Base-by-base conservation (phyloP, 2,113 vertebrate species). In the Callopanchax toddi region DNA sequence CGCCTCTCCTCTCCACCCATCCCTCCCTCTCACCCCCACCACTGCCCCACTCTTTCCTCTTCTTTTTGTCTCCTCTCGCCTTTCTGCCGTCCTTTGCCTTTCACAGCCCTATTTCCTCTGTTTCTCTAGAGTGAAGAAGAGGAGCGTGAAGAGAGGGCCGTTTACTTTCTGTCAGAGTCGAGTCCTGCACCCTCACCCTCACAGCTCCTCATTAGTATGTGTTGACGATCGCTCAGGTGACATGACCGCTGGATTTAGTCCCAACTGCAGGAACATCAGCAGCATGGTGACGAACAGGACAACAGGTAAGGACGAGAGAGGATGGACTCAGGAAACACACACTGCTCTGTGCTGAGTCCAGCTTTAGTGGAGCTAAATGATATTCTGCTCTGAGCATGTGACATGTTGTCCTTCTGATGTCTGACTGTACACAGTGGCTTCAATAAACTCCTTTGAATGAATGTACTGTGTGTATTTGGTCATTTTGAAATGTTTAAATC, bases 221-320 rank as follows among this genome's bases (percentile, higher is more conserved):
- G 16, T 71, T 2, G 26, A 62, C 61, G 45, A 85, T 76, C 68
- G 71, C 78, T 77, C 81, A 80, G 88, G 78, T 83, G 84, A 84
- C 76, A 73, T 12, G 63, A 79, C 70, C 21, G 29, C 81, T 78
- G 76, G 81, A 76, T 73, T 51, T 3, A 11, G 68, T 74, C 73
- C 56, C 23, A 42, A 67, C 74, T 43, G 78, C 74, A 56, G 65
- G 70, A 82, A 65, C 72, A 69, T 71, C 70, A 49, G 74, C 76
- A 26, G 67, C 21, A 12, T 3, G 64, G 73, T 8, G 20, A 57
- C 23, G 74, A 69, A 46, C 15, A 5, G 83, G 64, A 77, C 45
- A 76, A 82, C 84, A 85, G 85, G 88, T 89, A 86, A 90, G 89
- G 74, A 86, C 79, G 43, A 53, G 60, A 34, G 11, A 7, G 7